phyloP scores from a whole-genome alignment of 2,888 invertebrate genomes.

The Prosopocoilus inquinatus region DNA sequence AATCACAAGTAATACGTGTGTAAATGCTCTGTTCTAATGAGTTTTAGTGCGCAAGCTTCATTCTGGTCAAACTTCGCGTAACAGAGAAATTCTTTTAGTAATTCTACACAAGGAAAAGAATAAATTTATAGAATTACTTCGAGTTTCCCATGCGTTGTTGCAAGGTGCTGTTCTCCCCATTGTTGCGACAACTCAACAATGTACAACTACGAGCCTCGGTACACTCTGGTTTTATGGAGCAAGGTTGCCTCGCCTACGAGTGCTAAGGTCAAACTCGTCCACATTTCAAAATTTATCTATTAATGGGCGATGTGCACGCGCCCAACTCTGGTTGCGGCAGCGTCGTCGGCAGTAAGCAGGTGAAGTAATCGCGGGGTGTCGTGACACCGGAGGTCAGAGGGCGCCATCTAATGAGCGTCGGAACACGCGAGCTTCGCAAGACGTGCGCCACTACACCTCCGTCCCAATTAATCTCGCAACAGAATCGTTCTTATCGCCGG shows the following conservation, averaged over 20 bases:
- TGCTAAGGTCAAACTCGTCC: constrained; percentile 23
- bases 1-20: no score
- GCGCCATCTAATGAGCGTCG: constrained; percentile 32
- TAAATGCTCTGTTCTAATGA: no score
- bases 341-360: constrained; percentile 4
- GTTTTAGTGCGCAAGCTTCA: no score
- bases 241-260: constrained; percentile 32
- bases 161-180: no score
- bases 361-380: constrained; percentile 14
- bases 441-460: constrained; percentile 4
- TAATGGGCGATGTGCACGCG: background rate
- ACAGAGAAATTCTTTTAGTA: no score
- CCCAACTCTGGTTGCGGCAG: background rate
- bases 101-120: no score
- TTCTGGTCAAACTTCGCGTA: no score
- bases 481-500: constrained; percentile 3
- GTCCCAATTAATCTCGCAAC: constrained; percentile 5
- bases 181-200: no score
- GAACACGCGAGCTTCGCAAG: constrained; percentile 20
- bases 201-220: constrained; percentile 4
- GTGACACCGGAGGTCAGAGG: constrained; percentile 31
- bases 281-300: constrained; percentile 18
- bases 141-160: no score
- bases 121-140: no score
- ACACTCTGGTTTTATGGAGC: constrained; percentile 33